Base-by-base conservation (phyloP, 2,113 vertebrate genomes). In the Lampris incognitus region DNA sequence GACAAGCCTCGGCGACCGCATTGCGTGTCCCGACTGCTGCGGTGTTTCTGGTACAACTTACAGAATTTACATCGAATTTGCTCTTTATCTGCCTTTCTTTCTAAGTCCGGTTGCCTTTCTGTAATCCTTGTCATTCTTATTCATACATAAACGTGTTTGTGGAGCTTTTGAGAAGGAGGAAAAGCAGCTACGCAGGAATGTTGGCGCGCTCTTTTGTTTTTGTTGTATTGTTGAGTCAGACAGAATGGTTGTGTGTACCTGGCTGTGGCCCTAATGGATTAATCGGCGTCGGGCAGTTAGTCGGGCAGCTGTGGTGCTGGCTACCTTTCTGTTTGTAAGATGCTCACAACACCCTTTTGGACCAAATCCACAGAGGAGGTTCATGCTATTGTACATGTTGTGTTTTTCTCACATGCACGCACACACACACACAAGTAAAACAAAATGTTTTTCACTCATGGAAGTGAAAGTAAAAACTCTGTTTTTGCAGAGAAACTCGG, bases 1-100 rank as follows among this genome's bases (percentile, higher is more conserved):
- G 81, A 83, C 82, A 66, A 77, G 76, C 78, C 62, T 69, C 70
- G 68, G 51, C 59, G 62, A 66, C 51, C 69, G 68, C 72, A 66
- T 72, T 51, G 59, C 67, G 66, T 50, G 51, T 42, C 66, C 61
- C 76, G 4, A 54, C 68, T 52, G 56, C 40, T 63, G 46, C 59
- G 3, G 5, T 65, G 40, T 13, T 36, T 39, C 74, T 64, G 42
- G 59, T 73, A 48, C 82, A 83, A 87, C 71, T 49, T 72, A 66
- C 38, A 60, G 9, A 6, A 52, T 82, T 76, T 65, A 51, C 54
- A 76, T 41, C 74, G 56, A 44, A 24, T 24, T 24, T 24, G 24
- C 24, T 24, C 48, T 66, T 68, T 7, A 42, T 69, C 54, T 48
- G 4, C 63, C 62, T 73, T 56, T 61, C 57, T 79, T 65, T 57